These are phyloP conservation scores for Eristalinus sepulchralis DNA, from an alignment of 2,888 invertebrate genomes.

Conservation along the genomic window DNA sequence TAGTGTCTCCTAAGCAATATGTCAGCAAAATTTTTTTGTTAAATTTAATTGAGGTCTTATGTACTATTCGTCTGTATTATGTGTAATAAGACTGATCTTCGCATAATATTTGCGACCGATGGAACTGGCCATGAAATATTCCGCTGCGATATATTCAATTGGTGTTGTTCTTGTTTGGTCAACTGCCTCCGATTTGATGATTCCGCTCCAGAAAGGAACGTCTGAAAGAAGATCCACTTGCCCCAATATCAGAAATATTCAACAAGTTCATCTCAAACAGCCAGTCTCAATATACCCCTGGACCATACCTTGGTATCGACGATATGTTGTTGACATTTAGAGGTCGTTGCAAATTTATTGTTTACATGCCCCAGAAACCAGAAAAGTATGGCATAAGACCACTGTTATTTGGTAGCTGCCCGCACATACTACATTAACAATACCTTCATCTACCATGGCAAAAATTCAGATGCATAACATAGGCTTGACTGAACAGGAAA, in stretches of 20 bases:
- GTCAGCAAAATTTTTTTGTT: slow-evolving; percentile 22
- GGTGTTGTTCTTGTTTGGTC: slow-evolving; percentile 53
- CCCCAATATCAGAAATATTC: slow-evolving; percentile 58
- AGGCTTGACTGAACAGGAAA: no score
- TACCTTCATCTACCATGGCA: no score
- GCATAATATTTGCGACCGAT: no score
- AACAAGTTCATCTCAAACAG: slow-evolving; percentile 64
- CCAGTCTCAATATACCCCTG: slow-evolving; percentile 56
- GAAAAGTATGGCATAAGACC: no score
- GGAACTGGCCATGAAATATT: no score
- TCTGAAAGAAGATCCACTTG: slow-evolving; percentile 53
- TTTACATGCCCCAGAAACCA: no score
- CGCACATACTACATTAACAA: no score
- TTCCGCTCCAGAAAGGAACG: slow-evolving; percentile 38
- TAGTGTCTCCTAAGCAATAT: slow-evolving; percentile 18
- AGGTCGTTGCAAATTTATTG: slow-evolving; percentile 41
- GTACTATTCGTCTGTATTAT: no score
- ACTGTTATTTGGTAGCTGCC: no score
- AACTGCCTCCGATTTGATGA: slow-evolving; percentile 63
- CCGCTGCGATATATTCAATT: slow-evolving; percentile 28
- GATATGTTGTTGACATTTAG: slow-evolving; percentile 62
- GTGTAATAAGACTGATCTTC: no score
- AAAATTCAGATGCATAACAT: no score
- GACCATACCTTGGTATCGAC: slow-evolving; percentile 58
- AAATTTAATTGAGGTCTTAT: not conserved